Conservation (phyloP, 2,888 invertebrate species). For the Xanthorhoe designata region DNA sequence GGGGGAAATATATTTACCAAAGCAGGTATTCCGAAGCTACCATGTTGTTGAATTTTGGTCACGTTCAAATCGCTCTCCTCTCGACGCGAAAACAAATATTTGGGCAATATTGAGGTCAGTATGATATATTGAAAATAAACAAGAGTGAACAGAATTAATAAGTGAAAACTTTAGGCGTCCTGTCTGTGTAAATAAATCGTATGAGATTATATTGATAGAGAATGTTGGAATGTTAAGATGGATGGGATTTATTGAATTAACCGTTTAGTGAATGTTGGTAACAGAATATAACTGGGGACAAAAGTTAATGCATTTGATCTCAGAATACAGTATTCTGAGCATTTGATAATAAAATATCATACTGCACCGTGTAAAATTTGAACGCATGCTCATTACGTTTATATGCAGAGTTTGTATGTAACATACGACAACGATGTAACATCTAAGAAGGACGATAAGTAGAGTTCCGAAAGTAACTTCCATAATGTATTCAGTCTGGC, state of each 20-base stretch:
- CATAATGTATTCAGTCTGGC: no score
- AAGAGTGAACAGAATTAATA: slow-evolving; percentile 38
- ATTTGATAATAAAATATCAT: no score
- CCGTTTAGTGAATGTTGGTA: neutral
- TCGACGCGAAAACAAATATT: slow-evolving; percentile 48
- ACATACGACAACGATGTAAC: no score
- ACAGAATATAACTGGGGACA: no score
- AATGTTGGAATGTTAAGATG: slow-evolving; percentile 12
- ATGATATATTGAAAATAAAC: slow-evolving; percentile 46
- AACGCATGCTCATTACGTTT: no score
- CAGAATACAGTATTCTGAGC: no score
- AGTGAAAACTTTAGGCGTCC: slow-evolving; percentile 33
- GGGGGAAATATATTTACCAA: slow-evolving; percentile 19
- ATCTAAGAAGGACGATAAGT: no score
- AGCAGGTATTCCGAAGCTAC: slow-evolving; percentile 19
- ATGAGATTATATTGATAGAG: slow-evolving; percentile 21
- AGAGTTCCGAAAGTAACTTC: no score
- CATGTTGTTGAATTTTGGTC: slow-evolving; percentile 41
- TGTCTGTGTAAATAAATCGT: slow-evolving; percentile 36
- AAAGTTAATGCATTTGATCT: no score
- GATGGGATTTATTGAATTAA: neutral
- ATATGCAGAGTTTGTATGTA: no score
- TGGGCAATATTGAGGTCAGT: slow-evolving; percentile 49
- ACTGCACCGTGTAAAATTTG: no score
- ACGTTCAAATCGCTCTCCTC: slow-evolving; percentile 37